These are phyloP conservation scores for Chinchilla lanigera DNA, from an alignment of 2,113 vertebrate genomes.

Conservation along the genomic window DNA sequence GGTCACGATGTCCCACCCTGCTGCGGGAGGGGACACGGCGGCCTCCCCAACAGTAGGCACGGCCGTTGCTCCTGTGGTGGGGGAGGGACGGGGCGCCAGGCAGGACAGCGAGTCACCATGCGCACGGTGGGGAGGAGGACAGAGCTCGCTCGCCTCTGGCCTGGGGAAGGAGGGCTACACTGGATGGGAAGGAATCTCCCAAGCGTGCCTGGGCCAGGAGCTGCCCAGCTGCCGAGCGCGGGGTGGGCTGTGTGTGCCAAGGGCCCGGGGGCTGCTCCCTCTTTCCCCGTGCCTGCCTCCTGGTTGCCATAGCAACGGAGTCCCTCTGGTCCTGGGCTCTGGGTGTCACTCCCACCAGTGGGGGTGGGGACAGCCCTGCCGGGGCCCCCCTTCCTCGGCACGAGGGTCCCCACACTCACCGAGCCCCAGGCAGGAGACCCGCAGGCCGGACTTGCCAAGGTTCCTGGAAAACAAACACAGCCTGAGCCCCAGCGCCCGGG, in stretches of 20 bases:
- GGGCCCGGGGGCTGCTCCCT: not conserved
- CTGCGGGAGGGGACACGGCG: accelerated
- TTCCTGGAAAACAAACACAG: constrained; percentile 90
- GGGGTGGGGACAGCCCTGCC: not conserved
- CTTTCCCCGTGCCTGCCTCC: not conserved
- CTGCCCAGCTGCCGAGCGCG: not conserved
- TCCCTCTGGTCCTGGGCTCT: not conserved
- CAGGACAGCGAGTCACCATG: accelerated
- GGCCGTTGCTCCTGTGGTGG: not conserved
- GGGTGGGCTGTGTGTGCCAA: not conserved
- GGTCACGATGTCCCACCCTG: not conserved
- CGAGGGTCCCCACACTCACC: constrained; percentile 88
- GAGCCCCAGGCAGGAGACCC: constrained; percentile 98
- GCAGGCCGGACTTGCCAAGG: constrained; percentile 97
- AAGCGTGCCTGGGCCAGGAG: no score
- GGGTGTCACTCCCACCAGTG: not conserved
- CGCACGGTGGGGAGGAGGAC: accelerated
- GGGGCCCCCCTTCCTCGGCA: no score
- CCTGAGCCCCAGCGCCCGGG: not conserved
- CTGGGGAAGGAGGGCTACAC: no score
- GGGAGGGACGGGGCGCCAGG: not conserved
- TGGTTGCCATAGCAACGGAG: not conserved
- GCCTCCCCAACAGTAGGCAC: accelerated
- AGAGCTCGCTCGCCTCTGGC: not conserved
- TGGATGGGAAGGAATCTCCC: accelerated